These are phyloP conservation scores for Alligator sinensis DNA, from an alignment of 2,113 vertebrate genomes.

Conservation along the genomic window DNA sequence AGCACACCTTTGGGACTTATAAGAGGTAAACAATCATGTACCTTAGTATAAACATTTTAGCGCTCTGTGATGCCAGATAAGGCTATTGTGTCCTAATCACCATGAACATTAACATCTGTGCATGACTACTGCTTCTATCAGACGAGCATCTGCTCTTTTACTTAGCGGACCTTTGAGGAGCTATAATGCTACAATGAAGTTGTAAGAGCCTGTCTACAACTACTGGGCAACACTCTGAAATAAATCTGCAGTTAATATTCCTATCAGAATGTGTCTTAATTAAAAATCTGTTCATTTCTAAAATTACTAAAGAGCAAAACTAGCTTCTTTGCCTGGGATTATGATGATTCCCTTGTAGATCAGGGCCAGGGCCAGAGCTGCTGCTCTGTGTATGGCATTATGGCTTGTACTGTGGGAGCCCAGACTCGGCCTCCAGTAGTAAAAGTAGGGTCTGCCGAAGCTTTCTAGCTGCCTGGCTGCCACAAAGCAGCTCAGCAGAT, in stretches of 20 bases:
- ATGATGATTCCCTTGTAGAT: accelerated
- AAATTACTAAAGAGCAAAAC: accelerated
- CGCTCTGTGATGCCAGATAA: accelerated
- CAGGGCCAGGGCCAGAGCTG: not conserved
- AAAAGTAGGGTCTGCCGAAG: not conserved
- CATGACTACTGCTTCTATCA: not conserved
- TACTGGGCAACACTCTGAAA: not conserved
- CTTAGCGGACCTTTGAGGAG: not conserved
- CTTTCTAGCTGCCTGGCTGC: not conserved
- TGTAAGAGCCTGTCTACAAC: accelerated
- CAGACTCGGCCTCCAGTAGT: not conserved
- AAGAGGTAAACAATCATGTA: not conserved
- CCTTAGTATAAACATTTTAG: not conserved
- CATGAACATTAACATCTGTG: not conserved
- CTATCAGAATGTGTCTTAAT: not conserved
- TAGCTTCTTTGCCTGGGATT: accelerated
- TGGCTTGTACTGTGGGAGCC: not conserved
- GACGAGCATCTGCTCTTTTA: not conserved
- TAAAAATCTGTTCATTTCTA: not conserved
- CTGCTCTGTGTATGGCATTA: accelerated
- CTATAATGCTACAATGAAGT: not conserved
- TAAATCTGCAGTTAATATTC: accelerated
- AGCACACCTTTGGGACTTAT: not conserved
- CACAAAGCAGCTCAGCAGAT: not conserved
- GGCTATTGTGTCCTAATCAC: too few species aligned